Evolutionary conservation across 23 tunicate species (phyloP).

Genomic region (Diplosoma virens): DNA sequence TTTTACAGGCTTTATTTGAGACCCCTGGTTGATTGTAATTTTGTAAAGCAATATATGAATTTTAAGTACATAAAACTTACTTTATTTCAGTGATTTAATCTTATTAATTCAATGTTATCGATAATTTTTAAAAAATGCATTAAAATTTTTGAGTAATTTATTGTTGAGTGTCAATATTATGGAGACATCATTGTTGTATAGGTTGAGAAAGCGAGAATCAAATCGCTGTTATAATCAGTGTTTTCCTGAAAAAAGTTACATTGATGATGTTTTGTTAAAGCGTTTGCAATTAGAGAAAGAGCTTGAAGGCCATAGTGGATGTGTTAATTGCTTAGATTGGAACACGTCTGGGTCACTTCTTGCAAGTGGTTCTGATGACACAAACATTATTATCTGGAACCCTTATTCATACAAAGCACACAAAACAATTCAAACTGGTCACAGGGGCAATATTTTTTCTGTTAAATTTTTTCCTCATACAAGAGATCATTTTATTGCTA

Average conservation of each 20-base stretch:
- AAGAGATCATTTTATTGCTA: constrained; percentile 47
- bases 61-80: too few species aligned
- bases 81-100: too few species aligned
- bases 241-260: constrained; percentile 43
- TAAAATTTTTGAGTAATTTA: too few species aligned
- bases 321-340: constrained; percentile 98
- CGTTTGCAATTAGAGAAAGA: constrained; percentile 47
- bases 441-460: constrained; percentile 80
- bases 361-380: constrained; percentile 94
- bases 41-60: too few species aligned
- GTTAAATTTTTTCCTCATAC: constrained; percentile 75
- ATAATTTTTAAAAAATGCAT: too few species aligned
- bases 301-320: constrained; percentile 79
- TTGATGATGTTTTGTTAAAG: constrained; percentile 47
- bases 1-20: too few species aligned
- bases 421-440: constrained; percentile 37
- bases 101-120: too few species aligned
- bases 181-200: constrained; percentile 14
- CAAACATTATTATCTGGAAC: constrained; percentile 76
- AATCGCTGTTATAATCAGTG: not conserved
- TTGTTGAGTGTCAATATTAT: too few species aligned
- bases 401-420: constrained; percentile 22
- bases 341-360: constrained; percentile 53
- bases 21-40: too few species aligned
- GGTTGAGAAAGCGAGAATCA: constrained; percentile 19